phyloP scores from a whole-genome alignment of 2,888 invertebrate genomes.

The Sinelater perroti region DNA sequence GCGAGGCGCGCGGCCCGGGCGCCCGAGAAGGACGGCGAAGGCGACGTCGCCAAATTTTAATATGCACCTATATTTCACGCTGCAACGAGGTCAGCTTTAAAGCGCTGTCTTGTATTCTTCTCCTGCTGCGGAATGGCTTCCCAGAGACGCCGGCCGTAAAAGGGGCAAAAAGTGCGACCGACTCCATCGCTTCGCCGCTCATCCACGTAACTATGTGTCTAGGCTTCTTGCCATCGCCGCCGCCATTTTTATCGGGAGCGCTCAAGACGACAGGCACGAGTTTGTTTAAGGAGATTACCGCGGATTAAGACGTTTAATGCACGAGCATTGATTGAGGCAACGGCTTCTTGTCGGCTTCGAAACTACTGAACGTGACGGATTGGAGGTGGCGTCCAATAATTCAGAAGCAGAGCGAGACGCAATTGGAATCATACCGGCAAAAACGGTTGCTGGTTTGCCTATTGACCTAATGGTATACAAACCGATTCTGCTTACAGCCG shows the following conservation, averaged over 20 bases:
- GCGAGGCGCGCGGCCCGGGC: not conserved
- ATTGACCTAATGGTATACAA: too few species aligned
- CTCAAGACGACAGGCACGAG: slow-evolving; percentile 2
- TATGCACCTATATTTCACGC: slow-evolving; percentile 49
- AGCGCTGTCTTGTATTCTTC: slow-evolving; percentile 48
- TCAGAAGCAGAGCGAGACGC: too few species aligned
- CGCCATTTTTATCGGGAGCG: slow-evolving; percentile 10
- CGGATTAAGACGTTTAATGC: not conserved
- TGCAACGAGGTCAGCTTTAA: slow-evolving; percentile 51
- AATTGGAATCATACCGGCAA: too few species aligned
- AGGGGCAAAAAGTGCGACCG: slow-evolving; percentile 29
- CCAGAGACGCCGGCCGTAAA: slow-evolving; percentile 46
- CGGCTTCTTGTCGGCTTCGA: too few species aligned
- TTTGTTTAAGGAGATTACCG: slow-evolving; percentile 9
- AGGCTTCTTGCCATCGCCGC: slow-evolving; percentile 24
- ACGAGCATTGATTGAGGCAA: too few species aligned
- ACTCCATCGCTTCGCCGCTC: slow-evolving; percentile 29
- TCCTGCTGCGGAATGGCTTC: slow-evolving; percentile 48
- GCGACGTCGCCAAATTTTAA: slow-evolving; percentile 46
- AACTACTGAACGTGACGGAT: too few species aligned
- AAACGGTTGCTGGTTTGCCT: too few species aligned
- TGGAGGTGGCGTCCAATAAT: too few species aligned
- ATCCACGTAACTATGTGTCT: slow-evolving; percentile 26
- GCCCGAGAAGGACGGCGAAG: slow-evolving; percentile 2
- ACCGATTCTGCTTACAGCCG: too few species aligned